These are phyloP conservation scores for Semotilus atromaculatus DNA, from an alignment of 2,797 vertebrate genomes.

Conservation along the genomic window DNA sequence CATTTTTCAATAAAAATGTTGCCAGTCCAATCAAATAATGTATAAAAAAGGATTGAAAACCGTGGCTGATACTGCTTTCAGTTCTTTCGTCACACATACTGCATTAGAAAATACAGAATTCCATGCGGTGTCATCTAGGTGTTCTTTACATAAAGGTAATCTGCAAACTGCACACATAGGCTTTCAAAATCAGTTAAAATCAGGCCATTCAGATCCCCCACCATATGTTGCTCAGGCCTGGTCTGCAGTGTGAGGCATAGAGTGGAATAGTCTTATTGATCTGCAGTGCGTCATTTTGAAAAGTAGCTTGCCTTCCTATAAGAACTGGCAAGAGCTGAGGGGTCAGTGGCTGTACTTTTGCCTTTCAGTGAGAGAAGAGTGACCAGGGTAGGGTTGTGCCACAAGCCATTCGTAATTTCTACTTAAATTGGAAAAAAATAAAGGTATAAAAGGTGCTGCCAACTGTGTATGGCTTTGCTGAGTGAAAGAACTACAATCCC, in stretches of 20 bases:
- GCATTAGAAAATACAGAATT: neutral
- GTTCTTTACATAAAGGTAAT: neutral
- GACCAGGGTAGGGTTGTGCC: neutral
- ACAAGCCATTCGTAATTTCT: neutral
- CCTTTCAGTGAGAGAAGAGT: constrained; percentile 27
- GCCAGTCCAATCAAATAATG: neutral
- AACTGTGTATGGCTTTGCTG: too few species aligned
- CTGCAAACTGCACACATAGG: neutral
- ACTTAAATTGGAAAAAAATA: too few species aligned
- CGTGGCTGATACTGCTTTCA: neutral
- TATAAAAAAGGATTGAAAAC: neutral
- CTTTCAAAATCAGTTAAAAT: neutral
- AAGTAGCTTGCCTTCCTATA: constrained; percentile 11
- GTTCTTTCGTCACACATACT: neutral
- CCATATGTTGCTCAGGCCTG: neutral
- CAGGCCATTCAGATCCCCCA: neutral
- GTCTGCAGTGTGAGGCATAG: neutral
- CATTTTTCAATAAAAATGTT: neutral
- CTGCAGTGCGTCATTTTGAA: constrained; percentile 39
- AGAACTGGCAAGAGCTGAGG: constrained; percentile 3
- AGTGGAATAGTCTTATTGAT: constrained; percentile 26
- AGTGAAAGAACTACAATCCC: too few species aligned
- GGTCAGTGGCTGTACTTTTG: constrained; percentile 24
- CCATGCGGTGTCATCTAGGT: neutral
- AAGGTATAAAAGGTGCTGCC: too few species aligned